Percentiles rank a stretch among this genome's conserved stretches.
Evolutionary conservation across 2,797 vertebrate genomes (phyloP).

Genomic region (Muscicapa comitata): DNA sequence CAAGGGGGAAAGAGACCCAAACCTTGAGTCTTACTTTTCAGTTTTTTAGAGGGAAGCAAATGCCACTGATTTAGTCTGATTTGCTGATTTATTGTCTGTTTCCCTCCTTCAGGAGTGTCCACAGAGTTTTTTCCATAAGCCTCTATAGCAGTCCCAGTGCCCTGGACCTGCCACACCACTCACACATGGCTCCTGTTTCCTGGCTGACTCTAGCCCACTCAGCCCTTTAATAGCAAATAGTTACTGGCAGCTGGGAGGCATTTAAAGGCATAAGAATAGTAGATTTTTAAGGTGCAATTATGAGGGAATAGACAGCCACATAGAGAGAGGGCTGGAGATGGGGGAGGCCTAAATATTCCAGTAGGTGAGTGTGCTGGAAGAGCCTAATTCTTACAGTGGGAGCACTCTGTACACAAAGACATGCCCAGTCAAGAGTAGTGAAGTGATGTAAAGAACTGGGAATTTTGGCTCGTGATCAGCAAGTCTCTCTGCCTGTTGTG

Average conservation of each 20-base stretch:
- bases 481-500: not conserved
- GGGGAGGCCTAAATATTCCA: not conserved
- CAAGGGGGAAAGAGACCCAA: rapidly evolving
- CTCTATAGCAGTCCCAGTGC: rapidly evolving
- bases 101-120: not conserved
- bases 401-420: not conserved
- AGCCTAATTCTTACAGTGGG: not conserved
- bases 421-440: not conserved
- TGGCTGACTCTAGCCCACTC: not conserved
- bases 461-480: constrained; percentile 2
- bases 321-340: rapidly evolving
- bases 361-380: not conserved
- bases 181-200: not conserved
- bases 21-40: not conserved
- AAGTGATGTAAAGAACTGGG: not conserved
- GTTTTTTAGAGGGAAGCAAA: not conserved
- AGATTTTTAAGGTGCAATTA: not conserved
- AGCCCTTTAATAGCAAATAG: not conserved
- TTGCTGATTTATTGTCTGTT: not conserved
- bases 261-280: not conserved
- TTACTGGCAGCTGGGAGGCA: not conserved
- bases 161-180: not conserved
- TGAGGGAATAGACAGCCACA: not conserved
- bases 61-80: not conserved
- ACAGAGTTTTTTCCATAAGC: not conserved